Conservation (phyloP, 2,113 vertebrate genomes). For the Bothrops jararaca region DNA sequence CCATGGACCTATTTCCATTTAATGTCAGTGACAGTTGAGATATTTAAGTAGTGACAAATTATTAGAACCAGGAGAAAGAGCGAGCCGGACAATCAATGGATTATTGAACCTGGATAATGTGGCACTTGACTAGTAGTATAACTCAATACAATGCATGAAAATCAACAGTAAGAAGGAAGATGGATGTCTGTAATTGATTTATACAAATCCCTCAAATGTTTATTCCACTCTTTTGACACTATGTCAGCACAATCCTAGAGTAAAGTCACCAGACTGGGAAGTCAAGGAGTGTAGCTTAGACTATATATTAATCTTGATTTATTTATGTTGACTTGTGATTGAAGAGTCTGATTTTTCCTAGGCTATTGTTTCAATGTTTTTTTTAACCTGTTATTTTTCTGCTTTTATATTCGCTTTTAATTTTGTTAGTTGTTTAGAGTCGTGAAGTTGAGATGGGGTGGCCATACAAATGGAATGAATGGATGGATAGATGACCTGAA, state of each 20-base stretch:
- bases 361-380: not conserved
- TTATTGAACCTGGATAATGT: not conserved
- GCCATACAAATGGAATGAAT: not conserved
- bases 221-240: not conserved
- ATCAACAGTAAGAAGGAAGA: not conserved
- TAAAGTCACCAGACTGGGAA: not conserved
- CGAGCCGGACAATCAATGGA: not conserved
- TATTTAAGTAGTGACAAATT: not conserved
- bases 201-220: not conserved
- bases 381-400: not conserved
- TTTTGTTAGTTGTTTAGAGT: not conserved
- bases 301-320: not conserved
- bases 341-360: not conserved
- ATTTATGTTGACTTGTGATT: not conserved
- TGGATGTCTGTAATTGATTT: not conserved
- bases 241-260: not conserved
- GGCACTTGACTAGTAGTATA: not conserved
- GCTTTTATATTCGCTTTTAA: not conserved
- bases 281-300: not conserved
- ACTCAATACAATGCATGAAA: not conserved
- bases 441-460: not conserved
- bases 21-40: not conserved
- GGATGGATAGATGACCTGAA: not conserved
- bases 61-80: too few species aligned
- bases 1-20: not conserved